A percentile compares a stretch with the other conserved stretches of the same genome.
Evolutionary conservation across 1,140 invertebrate species (phyloP).

Genomic region (Whitmania pigra): DNA sequence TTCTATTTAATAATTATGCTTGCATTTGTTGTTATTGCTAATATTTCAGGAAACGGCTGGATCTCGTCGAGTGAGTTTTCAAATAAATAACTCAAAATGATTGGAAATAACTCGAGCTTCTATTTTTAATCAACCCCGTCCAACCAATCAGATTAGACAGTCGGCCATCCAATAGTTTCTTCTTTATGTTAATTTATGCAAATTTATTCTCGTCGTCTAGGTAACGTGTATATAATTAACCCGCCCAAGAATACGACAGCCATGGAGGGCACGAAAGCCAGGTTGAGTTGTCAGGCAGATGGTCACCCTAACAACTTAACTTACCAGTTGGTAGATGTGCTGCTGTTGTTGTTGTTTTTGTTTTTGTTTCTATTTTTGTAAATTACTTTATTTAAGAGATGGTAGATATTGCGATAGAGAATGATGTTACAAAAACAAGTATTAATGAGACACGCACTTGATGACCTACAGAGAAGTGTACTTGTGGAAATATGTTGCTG

Average conservation of each 20-base stretch:
- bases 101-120: neutral
- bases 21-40: neutral
- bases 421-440: too few species aligned
- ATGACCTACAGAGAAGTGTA: too few species aligned
- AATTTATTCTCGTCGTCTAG: conserved; percentile 41
- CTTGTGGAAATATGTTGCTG: too few species aligned
- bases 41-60: conserved; percentile 5
- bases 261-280: conserved; percentile 78
- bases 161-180: too few species aligned
- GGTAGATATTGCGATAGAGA: too few species aligned
- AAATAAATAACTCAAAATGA: neutral
- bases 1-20: too few species aligned
- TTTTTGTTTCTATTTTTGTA: too few species aligned
- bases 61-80: conserved; percentile 11
- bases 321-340: conserved; percentile 58
- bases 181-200: too few species aligned
- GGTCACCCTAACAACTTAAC: conserved; percentile 88
- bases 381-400: too few species aligned
- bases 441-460: too few species aligned
- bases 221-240: conserved; percentile 68
- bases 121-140: neutral
- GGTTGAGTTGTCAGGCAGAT: conserved; percentile 85
- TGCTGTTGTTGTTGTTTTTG: neutral
- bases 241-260: conserved; percentile 89
- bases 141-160: too few species aligned